Conservation (phyloP, 2,797 vertebrate species). For the Acridotheres tristis region DNA sequence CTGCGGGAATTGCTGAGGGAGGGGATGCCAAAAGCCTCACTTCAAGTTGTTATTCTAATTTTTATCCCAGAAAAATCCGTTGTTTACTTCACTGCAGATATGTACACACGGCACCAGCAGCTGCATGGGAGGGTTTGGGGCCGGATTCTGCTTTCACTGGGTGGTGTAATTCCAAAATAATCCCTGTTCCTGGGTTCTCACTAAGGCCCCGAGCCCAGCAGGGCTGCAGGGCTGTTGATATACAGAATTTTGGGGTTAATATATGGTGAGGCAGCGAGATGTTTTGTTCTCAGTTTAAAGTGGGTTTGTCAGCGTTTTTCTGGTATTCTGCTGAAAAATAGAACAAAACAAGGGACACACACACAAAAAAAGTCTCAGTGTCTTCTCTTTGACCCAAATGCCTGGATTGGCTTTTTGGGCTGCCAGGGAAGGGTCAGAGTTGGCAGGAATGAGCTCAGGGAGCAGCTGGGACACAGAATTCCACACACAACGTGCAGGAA, state of each 20-base stretch:
- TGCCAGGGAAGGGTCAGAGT: background rate
- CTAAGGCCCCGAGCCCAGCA: background rate
- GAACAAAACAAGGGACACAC: background rate
- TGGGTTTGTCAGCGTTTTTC: background rate
- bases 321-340: background rate
- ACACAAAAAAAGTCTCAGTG: fast-evolving
- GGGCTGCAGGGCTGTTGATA: too few relatives aligned
- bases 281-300: background rate
- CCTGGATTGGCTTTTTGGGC: background rate
- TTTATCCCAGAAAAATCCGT: background rate
- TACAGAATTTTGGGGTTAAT: background rate
- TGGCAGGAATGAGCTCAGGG: background rate
- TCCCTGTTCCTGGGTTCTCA: background rate
- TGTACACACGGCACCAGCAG: background rate
- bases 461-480: background rate
- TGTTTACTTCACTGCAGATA: background rate
- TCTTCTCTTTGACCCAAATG: background rate
- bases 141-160: background rate
- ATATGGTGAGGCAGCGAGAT: background rate
- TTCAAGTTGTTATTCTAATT: too few relatives aligned
- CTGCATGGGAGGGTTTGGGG: background rate
- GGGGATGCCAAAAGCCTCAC: too few relatives aligned
- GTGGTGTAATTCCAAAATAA: background rate
- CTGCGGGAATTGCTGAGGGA: too few relatives aligned
- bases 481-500: background rate